Evolutionary conservation across 2,888 invertebrate genomes (phyloP).

Genomic region (Yponomeuta sedellus): DNA sequence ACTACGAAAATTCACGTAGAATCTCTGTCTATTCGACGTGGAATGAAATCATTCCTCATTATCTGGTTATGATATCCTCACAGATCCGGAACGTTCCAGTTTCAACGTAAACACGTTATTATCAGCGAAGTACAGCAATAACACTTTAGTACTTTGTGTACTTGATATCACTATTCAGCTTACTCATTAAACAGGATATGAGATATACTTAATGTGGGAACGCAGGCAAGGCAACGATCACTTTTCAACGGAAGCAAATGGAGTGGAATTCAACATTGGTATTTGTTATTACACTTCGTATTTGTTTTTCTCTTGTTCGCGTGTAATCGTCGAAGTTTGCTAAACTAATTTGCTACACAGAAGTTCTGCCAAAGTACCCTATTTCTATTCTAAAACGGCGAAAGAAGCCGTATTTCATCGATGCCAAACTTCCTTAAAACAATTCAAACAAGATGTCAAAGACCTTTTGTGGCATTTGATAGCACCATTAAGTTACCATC

Average conservation of each 20-base stretch:
- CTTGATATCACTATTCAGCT: background rate
- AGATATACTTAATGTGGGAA: background rate
- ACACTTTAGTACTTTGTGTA: background rate
- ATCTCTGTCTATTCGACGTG: too few relatives aligned
- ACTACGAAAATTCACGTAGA: too few relatives aligned
- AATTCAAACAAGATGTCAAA: background rate
- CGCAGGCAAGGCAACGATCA: background rate
- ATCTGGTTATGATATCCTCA: background rate
- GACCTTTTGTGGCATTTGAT: background rate
- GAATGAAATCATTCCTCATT: background rate
- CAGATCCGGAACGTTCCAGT: background rate
- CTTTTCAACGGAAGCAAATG: background rate
- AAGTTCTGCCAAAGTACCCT: too few relatives aligned
- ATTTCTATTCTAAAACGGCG: too few relatives aligned
- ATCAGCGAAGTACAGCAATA: background rate
- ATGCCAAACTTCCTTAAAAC: background rate
- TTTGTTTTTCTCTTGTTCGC: background rate
- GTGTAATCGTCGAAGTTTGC: background rate
- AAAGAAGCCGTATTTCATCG: too few relatives aligned
- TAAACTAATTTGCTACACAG: background rate
- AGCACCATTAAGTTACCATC: background rate
- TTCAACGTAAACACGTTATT: background rate
- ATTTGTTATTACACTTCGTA: background rate
- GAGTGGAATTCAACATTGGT: background rate
- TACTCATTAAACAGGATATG: constrained; percentile 1